Evolutionary conservation across 2,797 vertebrate genomes (phyloP).

Genomic region (Chanos chanos): DNA sequence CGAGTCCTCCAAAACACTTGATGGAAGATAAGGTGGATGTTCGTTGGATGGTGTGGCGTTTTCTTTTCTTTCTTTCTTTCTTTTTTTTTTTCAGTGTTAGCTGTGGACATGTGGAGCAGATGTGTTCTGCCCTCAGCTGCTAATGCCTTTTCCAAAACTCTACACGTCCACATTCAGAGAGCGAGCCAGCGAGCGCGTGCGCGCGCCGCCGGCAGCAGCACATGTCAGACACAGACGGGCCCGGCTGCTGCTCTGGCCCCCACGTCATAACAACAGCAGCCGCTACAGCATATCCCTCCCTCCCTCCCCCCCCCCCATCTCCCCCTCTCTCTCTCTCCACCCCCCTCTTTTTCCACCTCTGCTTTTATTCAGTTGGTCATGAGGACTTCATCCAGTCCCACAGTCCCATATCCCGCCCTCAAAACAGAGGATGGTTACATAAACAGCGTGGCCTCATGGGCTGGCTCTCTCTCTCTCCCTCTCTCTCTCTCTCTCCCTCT

Average conservation of each 20-base stretch:
- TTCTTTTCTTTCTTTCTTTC: too few species aligned
- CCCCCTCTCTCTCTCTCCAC: slow-evolving; percentile 5
- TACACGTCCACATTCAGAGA: slow-evolving; percentile 25
- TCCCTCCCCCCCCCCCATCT: slow-evolving; percentile 21
- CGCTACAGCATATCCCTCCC: slow-evolving; percentile 10
- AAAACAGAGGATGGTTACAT: slow-evolving; percentile 10
- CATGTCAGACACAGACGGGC: slow-evolving; percentile 36
- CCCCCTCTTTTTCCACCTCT: slow-evolving; percentile 42
- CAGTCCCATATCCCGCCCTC: slow-evolving; percentile 47
- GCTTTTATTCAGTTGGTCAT: slow-evolving; percentile 23
- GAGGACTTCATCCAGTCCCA: slow-evolving; percentile 43
- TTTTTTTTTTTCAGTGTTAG: too few species aligned
- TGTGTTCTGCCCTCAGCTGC: slow-evolving; percentile 44
- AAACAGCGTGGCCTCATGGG: too few species aligned
- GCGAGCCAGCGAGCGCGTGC: background rate
- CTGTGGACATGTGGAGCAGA: slow-evolving; percentile 57
- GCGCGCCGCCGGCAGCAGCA: slow-evolving; percentile 24
- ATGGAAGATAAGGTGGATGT: too few species aligned
- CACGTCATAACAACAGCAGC: slow-evolving; percentile 22
- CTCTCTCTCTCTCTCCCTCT: too few species aligned
- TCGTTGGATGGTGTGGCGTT: too few species aligned
- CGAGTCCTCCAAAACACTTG: too few species aligned
- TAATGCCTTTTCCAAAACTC: slow-evolving; percentile 36
- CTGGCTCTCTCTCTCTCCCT: too few species aligned
- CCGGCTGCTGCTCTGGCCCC: too few species aligned